Base-by-base conservation (phyloP, 92 coral and sea anemone genomes). In the Actinostola sp. region DNA sequence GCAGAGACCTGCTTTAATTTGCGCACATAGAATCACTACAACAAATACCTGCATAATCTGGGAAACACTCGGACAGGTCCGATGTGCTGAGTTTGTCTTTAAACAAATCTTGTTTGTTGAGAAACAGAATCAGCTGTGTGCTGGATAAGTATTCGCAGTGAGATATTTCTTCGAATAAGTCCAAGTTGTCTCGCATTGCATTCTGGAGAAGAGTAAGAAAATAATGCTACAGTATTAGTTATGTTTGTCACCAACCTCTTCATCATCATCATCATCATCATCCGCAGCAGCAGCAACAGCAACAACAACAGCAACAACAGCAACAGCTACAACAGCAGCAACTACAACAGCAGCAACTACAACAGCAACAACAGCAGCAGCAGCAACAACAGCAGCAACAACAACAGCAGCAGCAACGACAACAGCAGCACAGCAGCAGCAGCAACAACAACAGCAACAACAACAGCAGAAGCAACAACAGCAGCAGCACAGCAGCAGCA, bases 121-220 rank as follows among this genome's bases (percentile, higher is more conserved):
- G 64, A 61, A 90, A 90, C 49, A 90, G 76, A 33, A 90, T 83
- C 30, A 90, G 83, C 61, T 90, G 93, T 14, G 89, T 90, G 58
- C 78, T 79, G 30, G 90, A 85, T 58, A 90, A 79, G 73, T 80
- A 90, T 15, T 64, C 86, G 42, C 86, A 75, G 60, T 52, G 86
- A 11, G 86, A 63, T 67, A 90, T 90, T 77, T 87, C 92, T 66
- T 83, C 79, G 31, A 90, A 90, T 67, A 90, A 55, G 21, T 90
- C 96, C 73, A 90, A 61, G 71, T 87, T 90, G 76, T 90, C 96
- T 34, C 81, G 77, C 85, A 90, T 70, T 71, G 96, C 92, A 67
- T 87, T 90, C 96, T 90, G 72, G 51, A 65, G 66, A 14, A 30
- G 26, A 66, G 3, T n/a, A 12, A 41, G 24, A 48, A 1, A 23